Base-by-base conservation (phyloP, 1,140 invertebrate genomes). In the Cephus cinctus region DNA sequence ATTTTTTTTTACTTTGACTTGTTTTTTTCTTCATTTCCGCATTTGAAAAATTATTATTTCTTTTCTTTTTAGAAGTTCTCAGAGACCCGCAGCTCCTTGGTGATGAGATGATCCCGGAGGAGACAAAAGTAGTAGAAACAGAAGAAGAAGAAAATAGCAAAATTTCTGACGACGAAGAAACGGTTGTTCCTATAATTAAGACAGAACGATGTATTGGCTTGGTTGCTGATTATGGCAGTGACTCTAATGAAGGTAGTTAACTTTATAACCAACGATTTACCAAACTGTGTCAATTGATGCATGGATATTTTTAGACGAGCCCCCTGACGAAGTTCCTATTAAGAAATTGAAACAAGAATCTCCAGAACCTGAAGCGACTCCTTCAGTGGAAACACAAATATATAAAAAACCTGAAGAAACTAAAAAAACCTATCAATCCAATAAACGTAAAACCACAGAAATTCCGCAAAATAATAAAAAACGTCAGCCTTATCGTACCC, bases 221-320 rank as follows among this genome's bases (percentile, higher is more conserved):
- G 46, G 59, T 75, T 43, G 62, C 67, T 12, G 51, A 66, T 59
- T 75, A 75, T 49, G 57, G 41, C 43, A 72, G 59, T 54, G 53
- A 56, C 43, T 56, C 66, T 1, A 57, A 71, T 21, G 23, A 61
- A 35, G 66, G 65, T 64, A 71, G 61, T 34, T 41, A 47, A 38
- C 8, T 14, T 47, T 34, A 30, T 1, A 39, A 40, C 14, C n/a
- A 35, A 16, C 12, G n/a, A 23, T 22, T 23, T 27, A 8, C 31
- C 18, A 32, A 30, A 40, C 35, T 16, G 11, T 14, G 3, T 21
- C 42, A 30, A 38, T 14, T 44, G 5, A 41, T 31, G 11, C 43
- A 34, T 59, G 27, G 52, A 50, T 41, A 14, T 52, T 48, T 27
- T n/a, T 18, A 75, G 71, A 67, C 41, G 65, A 72, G 15, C 35